A percentile compares a stretch with the other conserved stretches of the same genome.
These are phyloP conservation scores for Istiophorus platypterus DNA, from an alignment of 2,113 vertebrate genomes.

Conservation along the genomic window DNA sequence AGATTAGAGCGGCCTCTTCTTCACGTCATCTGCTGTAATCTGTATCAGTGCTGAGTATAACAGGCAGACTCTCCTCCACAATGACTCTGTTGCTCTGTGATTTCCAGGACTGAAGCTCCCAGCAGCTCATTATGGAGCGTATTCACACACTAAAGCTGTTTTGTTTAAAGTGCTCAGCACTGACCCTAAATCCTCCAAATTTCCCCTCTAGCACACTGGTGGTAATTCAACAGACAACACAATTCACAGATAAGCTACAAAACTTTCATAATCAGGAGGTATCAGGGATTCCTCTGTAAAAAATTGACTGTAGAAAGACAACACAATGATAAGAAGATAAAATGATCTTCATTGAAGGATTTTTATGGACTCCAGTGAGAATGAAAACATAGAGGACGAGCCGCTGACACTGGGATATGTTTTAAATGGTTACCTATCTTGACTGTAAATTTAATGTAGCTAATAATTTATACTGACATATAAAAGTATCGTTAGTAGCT, in stretches of 20 bases:
- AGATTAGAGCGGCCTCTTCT: background rate
- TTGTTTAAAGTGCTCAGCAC: slow-evolving; percentile 60
- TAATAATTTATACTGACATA: no score
- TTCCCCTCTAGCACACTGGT: slow-evolving; percentile 35
- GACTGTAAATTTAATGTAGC: no score
- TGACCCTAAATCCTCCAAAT: slow-evolving; percentile 44
- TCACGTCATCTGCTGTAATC: slow-evolving; percentile 34
- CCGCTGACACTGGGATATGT: no score
- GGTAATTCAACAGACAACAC: slow-evolving; percentile 25
- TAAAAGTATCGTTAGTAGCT: no score
- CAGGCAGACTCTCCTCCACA: slow-evolving; percentile 29
- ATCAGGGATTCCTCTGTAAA: background rate
- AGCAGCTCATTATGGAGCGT: slow-evolving; percentile 48
- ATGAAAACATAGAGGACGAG: no score
- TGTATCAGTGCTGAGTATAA: slow-evolving; percentile 27
- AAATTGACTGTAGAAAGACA: no score
- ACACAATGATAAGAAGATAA: background rate
- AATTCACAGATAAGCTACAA: slow-evolving; percentile 14
- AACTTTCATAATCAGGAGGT: background rate
- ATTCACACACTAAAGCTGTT: slow-evolving; percentile 49
- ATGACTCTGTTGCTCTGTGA: slow-evolving; percentile 51
- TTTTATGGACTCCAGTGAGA: no score
- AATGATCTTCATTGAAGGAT: no score
- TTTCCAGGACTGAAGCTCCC: slow-evolving; percentile 42
- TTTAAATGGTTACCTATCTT: no score